A percentile compares a stretch with the other conserved stretches of the same genome.
These are phyloP conservation scores for Chaenogobius annularis DNA, from an alignment of 2,113 vertebrate species.

Conservation along the genomic window DNA sequence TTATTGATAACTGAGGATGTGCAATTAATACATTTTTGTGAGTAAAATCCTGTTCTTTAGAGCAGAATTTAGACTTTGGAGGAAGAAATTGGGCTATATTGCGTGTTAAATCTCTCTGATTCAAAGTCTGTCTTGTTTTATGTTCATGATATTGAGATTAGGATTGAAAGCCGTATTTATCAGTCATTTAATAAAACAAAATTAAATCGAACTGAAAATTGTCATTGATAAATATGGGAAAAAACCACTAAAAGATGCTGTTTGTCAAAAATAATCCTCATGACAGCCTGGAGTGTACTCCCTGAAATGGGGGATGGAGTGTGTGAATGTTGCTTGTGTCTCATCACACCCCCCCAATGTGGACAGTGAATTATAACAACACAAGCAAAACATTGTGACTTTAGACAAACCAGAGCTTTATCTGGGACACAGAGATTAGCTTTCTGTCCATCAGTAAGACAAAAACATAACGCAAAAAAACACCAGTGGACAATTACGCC, in stretches of 20 bases:
- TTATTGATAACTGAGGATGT: too few species aligned
- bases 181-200: background rate
- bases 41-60: too few species aligned
- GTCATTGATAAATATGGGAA: background rate
- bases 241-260: background rate
- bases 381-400: constrained; percentile 9
- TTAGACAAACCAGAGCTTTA: background rate
- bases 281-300: background rate
- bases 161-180: too few species aligned
- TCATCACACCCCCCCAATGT: background rate
- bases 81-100: too few species aligned
- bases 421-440: background rate
- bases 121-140: too few species aligned
- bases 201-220: background rate
- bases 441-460: background rate
- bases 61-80: too few species aligned
- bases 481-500: too few species aligned
- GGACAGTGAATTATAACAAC: background rate
- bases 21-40: too few species aligned
- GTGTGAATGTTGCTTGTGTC: constrained; percentile 8
- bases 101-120: too few species aligned
- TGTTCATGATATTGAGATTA: too few species aligned
- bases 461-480: background rate
- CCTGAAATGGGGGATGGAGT: background rate
- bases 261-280: background rate